A percentile compares a stretch with the other conserved stretches of the same genome.
Evolutionary conservation across 2,113 vertebrate species (phyloP).

Genomic region (Anolis carolinensis): DNA sequence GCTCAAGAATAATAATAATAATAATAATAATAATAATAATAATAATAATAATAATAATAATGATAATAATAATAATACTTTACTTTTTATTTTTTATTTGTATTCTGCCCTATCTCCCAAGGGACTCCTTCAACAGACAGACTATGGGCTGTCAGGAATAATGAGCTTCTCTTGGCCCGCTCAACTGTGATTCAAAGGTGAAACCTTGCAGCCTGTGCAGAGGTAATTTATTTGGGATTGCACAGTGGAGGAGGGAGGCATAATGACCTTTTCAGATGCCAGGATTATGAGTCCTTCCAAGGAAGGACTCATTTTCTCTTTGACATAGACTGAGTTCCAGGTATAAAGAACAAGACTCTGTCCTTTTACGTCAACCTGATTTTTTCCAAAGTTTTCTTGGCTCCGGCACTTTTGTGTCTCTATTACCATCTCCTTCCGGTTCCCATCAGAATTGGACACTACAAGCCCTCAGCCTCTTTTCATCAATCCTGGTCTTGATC

Average conservation of each 20-base stretch:
- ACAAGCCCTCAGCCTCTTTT: neutral
- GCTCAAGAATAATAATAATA: no score
- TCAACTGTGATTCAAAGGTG: neutral
- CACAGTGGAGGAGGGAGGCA: neutral
- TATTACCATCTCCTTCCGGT: no score
- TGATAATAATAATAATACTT: no score
- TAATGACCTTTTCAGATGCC: neutral
- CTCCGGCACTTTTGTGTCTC: neutral
- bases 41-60: no score
- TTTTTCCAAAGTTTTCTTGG: neutral
- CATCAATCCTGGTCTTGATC: neutral
- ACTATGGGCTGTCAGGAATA: no score
- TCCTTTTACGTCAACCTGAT: neutral
- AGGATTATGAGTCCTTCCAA: neutral
- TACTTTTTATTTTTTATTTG: no score
- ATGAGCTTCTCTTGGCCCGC: no score
- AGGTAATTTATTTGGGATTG: neutral
- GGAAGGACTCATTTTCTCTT: neutral
- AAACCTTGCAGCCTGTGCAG: no score
- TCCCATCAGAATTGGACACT: neutral
- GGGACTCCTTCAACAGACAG: neutral
- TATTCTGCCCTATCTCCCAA: no score
- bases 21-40: no score
- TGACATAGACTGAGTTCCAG: neutral
- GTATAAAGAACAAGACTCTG: neutral